Evolutionary conservation across 2,797 vertebrate species (phyloP).

Genomic region (Echeneis naucrates): DNA sequence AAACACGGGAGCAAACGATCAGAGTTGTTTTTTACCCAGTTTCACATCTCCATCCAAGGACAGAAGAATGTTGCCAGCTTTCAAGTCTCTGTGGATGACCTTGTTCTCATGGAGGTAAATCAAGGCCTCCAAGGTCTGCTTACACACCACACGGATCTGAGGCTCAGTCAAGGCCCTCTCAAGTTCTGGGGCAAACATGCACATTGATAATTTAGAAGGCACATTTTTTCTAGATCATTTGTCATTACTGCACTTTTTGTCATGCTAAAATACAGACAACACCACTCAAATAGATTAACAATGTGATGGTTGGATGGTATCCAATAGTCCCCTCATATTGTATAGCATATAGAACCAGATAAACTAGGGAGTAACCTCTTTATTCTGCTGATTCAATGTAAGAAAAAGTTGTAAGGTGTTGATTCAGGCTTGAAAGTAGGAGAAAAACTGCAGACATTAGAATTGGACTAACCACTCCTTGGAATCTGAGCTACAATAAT

Average conservation of each 20-base stretch:
- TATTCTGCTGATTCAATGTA: slow-evolving; percentile 18
- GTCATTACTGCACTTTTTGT: slow-evolving; percentile 6
- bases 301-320: slow-evolving; percentile 35
- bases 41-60: slow-evolving; percentile 96
- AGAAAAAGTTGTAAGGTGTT: slow-evolving; percentile 21
- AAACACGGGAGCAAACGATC: slow-evolving; percentile 6
- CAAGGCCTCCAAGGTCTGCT: slow-evolving; percentile 94
- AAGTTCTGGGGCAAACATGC: slow-evolving; percentile 86
- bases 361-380: slow-evolving; percentile 29
- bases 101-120: slow-evolving; percentile 96
- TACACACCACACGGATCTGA: slow-evolving; percentile 98
- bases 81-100: slow-evolving; percentile 98
- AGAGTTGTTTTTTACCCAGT: slow-evolving; percentile 84
- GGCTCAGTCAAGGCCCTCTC: slow-evolving; percentile 97
- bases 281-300: slow-evolving; percentile 20
- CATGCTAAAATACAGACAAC: slow-evolving; percentile 21
- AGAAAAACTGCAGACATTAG: slow-evolving; percentile 53
- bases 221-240: slow-evolving; percentile 6
- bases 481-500: slow-evolving; percentile 81
- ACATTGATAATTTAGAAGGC: slow-evolving; percentile 4
- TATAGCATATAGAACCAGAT: slow-evolving; percentile 52
- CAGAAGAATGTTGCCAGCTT: slow-evolving; percentile 98
- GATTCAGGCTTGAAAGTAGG: slow-evolving; percentile 53
- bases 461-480: slow-evolving; percentile 69
- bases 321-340: slow-evolving; percentile 51